A percentile compares a stretch with the other conserved stretches of the same genome.
phyloP scores from a whole-genome alignment of 2,797 vertebrate genomes.

The Crenuchus spilurus region DNA sequence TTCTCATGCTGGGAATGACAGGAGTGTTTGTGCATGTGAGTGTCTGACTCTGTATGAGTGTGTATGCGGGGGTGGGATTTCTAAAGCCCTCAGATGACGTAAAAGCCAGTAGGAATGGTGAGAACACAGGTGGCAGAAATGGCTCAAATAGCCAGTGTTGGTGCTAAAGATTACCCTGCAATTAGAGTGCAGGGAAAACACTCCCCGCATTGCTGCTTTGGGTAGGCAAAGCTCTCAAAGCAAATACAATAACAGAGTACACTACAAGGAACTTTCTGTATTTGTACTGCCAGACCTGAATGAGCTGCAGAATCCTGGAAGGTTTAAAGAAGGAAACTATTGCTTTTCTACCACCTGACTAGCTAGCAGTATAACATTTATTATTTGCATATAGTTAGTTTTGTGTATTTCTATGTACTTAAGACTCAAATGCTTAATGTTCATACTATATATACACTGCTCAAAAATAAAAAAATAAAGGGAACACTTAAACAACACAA shows the following conservation, averaged over 20 bases:
- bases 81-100: constrained; percentile 43
- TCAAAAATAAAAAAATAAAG: too few relatives aligned
- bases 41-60: neutral
- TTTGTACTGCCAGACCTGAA: constrained; percentile 16
- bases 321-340: constrained; percentile 4
- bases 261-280: constrained; percentile 10
- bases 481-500: too few relatives aligned
- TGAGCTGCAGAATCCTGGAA: neutral
- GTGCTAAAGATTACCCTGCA: constrained; percentile 64
- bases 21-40: neutral
- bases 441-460: too few relatives aligned
- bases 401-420: too few relatives aligned
- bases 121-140: constrained; percentile 57
- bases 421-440: too few relatives aligned
- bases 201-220: neutral
- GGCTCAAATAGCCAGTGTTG: constrained; percentile 52
- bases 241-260: constrained; percentile 15
- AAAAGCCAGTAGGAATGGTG: constrained; percentile 44
- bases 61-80: constrained; percentile 3
- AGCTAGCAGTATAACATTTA: too few relatives aligned
- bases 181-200: constrained; percentile 58
- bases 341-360: neutral
- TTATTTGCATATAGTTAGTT: too few relatives aligned
- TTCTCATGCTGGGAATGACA: constrained; percentile 34
- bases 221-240: constrained; percentile 3